These are phyloP conservation scores for Pygoscelis adeliae DNA, from an alignment of 2,113 vertebrate genomes.

Conservation along the genomic window DNA sequence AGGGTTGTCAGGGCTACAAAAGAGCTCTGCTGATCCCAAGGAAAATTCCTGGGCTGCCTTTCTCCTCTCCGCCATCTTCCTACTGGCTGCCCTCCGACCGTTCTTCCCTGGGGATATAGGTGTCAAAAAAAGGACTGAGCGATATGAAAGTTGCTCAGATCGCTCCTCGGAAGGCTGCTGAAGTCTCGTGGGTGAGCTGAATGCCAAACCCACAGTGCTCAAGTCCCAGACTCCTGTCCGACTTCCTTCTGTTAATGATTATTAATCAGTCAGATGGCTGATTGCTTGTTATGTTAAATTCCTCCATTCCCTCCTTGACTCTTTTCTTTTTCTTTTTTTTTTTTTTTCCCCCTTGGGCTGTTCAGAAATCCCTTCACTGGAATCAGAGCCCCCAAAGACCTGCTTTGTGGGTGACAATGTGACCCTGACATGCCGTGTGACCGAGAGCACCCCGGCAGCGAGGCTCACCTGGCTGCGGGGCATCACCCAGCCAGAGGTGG, in stretches of 20 bases:
- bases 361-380: constrained; percentile 80
- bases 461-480: constrained; percentile 84
- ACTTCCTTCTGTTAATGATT: constrained; percentile 41
- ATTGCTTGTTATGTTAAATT: background rate
- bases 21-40: background rate
- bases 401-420: constrained; percentile 76
- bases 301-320: background rate
- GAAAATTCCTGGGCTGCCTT: background rate
- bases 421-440: constrained; percentile 80
- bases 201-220: background rate
- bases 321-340: background rate
- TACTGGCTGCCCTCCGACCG: fast-evolving
- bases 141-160: fast-evolving
- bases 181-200: background rate
- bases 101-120: background rate
- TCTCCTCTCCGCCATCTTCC: background rate
- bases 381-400: constrained; percentile 77
- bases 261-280: background rate
- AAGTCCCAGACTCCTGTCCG: background rate
- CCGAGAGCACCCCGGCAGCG: constrained; percentile 73
- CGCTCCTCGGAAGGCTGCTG: background rate
- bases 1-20: background rate
- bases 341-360: background rate
- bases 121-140: background rate
- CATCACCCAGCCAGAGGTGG: background rate